These are phyloP conservation scores for Cervus canadensis DNA, from an alignment of 2,113 vertebrate species.

Conservation along the genomic window DNA sequence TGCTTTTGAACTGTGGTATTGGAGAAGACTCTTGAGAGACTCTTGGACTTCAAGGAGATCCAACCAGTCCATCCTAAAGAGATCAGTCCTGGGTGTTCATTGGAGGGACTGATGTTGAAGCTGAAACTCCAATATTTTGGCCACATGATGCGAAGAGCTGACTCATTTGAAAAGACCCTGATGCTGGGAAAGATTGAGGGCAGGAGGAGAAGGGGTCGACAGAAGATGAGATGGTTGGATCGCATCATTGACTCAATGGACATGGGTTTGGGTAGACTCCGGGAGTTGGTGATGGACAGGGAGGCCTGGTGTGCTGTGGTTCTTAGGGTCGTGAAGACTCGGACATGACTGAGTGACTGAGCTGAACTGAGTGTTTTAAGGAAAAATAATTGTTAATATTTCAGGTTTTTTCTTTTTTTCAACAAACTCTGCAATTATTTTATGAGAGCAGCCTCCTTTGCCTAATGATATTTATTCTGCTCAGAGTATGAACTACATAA, in stretches of 20 bases:
- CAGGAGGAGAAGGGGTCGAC: not conserved
- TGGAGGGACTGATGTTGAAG: not conserved
- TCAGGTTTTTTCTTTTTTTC: too few species aligned
- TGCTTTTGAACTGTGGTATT: not conserved
- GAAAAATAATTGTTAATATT: too few species aligned
- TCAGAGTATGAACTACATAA: too few species aligned
- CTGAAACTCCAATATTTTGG: not conserved
- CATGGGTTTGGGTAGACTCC: not conserved
- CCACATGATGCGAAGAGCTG: not conserved
- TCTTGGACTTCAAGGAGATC: not conserved
- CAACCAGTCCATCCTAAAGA: not conserved
- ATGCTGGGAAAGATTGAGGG: not conserved
- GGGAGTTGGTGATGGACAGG: not conserved
- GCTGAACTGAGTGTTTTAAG: not conserved
- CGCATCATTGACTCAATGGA: not conserved
- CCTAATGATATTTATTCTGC: too few species aligned
- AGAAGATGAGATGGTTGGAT: not conserved
- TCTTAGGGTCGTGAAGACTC: not conserved
- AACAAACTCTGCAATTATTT: too few species aligned
- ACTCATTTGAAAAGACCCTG: not conserved
- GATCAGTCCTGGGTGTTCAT: not conserved
- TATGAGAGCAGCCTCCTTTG: too few species aligned
- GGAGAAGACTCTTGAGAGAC: not conserved
- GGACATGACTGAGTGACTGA: rapidly evolving
- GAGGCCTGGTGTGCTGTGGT: rapidly evolving